Base-by-base conservation (phyloP, 1,140 invertebrate genomes). In the Acromyrmex charruanus region DNA sequence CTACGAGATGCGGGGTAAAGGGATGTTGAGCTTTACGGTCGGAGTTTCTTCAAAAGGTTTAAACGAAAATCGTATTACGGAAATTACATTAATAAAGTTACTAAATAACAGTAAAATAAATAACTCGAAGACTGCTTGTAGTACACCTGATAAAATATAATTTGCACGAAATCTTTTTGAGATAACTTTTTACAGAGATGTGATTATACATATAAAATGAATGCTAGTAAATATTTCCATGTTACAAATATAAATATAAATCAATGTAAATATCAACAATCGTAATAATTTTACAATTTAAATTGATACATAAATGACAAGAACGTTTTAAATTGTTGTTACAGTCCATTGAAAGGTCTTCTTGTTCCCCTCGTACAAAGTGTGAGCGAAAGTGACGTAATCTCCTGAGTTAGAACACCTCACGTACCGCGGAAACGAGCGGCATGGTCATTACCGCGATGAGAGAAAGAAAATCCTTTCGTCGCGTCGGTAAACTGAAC, bases 21-120 rank as follows among this genome's bases (percentile, higher is more conserved):
- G 28, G 9, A 6, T 3, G 21, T 28, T 77, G 59, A 84, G 82
- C 72, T 89, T 89, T 75, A 58, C 59, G 39, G 51, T 68, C 51
- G 63, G 63, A 68, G 71, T 89, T 74, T 89, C 85, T 82, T 80
- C 69, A 74, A 77, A 79, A 79, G 21, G 72, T 82, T 87, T 65
- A 71, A 66, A 72, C 66, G 28, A 63, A 69, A 69, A 69, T 69
- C 39, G 18, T n/a, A 44, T 77, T 75, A 58, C 21, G 16, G 12
- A 63, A 90, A 90, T 88, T 65, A 74, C 59, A 71, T 86, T 90
- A 86, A 90, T 86, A 72, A 88, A 91, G 72, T 90, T 90, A 88
- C 12, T 69, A 71, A 39, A 75, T 61, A 75, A 75, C 28, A 18
- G 18, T 51, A 18, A 14, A 61, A 31, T 74, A 61, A 84, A 31